Conservation (phyloP, 1,140 invertebrate species). For the Reticulitermes speratus region DNA sequence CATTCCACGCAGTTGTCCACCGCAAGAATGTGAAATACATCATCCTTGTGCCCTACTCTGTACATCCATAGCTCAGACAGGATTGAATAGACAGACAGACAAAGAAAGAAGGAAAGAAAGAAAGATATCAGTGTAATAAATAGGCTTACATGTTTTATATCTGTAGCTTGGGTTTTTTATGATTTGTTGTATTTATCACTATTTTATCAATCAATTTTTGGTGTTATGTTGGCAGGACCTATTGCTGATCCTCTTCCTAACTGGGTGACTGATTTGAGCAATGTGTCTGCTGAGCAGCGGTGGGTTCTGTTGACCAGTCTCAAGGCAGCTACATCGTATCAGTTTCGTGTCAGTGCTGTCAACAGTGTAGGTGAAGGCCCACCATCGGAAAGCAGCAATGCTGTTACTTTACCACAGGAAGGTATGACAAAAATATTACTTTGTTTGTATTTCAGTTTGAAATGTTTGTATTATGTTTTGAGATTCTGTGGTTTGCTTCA, state of each 20-base stretch:
- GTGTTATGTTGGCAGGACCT: slow-evolving; percentile 56
- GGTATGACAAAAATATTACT: slow-evolving; percentile 54
- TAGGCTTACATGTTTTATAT: too few species aligned
- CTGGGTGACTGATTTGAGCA: slow-evolving; percentile 86
- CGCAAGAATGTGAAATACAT: too few species aligned
- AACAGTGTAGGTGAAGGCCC: slow-evolving; percentile 94
- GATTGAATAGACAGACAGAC: too few species aligned
- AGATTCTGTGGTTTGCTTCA: slow-evolving; percentile 45
- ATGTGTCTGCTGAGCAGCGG: slow-evolving; percentile 75
- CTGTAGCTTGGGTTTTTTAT: too few species aligned
- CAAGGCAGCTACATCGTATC: slow-evolving; percentile 92
- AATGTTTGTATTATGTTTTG: background rate
- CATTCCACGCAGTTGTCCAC: too few species aligned
- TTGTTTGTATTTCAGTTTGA: background rate
- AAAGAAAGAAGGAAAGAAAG: too few species aligned
- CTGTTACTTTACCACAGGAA: slow-evolving; percentile 89
- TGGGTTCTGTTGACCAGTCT: slow-evolving; percentile 82
- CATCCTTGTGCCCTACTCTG: too few species aligned
- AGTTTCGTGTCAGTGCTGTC: slow-evolving; percentile 92
- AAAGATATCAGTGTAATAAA: too few species aligned
- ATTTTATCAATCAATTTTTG: too few species aligned
- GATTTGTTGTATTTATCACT: too few species aligned
- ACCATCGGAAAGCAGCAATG: slow-evolving; percentile 81
- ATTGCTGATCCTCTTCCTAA: slow-evolving; percentile 77
- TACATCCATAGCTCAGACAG: too few species aligned